These are phyloP conservation scores for Odontothrips loti DNA, from an alignment of 2,888 invertebrate genomes.

Conservation along the genomic window DNA sequence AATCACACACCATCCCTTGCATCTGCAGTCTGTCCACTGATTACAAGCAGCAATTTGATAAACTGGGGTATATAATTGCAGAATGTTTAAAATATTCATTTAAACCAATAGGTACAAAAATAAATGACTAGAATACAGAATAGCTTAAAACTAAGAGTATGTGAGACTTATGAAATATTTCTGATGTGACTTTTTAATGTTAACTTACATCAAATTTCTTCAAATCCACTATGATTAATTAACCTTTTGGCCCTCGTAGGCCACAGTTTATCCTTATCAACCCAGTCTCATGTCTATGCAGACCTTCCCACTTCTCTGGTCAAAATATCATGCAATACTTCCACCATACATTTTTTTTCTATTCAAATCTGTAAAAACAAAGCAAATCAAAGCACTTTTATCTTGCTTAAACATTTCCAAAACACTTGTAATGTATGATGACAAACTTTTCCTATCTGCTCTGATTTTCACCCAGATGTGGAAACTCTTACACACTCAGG, in stretches of 20 bases:
- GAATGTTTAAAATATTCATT: conserved; percentile 11
- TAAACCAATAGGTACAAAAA: conserved; percentile 23
- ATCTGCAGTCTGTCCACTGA: neutral
- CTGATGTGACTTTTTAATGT: neutral
- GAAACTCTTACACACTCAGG: too few relatives aligned
- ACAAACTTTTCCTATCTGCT: too few relatives aligned
- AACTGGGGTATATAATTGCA: conserved; percentile 4
- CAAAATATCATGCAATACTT: neutral
- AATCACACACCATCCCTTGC: neutral
- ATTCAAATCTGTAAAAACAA: neutral
- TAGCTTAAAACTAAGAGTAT: neutral
- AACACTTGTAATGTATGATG: too few relatives aligned
- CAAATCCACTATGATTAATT: neutral
- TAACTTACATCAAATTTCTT: neutral
- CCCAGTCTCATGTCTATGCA: conserved; percentile 9
- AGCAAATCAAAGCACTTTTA: neutral
- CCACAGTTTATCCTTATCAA: conserved; percentile 7
- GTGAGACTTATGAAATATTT: neutral
- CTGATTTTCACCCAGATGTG: too few relatives aligned
- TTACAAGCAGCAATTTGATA: neutral
- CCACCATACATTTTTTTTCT: neutral
- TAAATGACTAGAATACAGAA: conserved; percentile 18
- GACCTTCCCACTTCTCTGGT: neutral
- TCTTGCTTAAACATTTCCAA: neutral
- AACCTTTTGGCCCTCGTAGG: neutral